These are phyloP conservation scores for Pangasianodon gigas DNA, from an alignment of 2,113 vertebrate species.

Conservation along the genomic window DNA sequence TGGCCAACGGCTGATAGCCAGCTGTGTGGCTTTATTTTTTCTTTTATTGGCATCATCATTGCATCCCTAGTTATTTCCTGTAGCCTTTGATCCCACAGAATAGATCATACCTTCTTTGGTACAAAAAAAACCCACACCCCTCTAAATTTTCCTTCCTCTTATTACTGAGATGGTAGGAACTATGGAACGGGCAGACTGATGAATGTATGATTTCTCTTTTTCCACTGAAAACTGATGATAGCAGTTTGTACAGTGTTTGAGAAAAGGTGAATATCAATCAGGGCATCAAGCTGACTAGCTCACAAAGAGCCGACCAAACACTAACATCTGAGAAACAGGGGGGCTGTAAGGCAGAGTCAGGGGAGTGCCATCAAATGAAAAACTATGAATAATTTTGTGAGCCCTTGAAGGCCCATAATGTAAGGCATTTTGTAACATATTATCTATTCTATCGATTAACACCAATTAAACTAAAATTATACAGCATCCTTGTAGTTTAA, in stretches of 20 bases:
- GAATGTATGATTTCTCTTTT: background rate
- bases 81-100: background rate
- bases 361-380: background rate
- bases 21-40: background rate
- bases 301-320: constrained; percentile 15
- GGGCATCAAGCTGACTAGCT: constrained; percentile 18
- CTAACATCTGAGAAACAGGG: background rate
- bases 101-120: background rate
- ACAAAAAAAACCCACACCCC: constrained; percentile 12
- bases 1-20: background rate
- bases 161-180: constrained; percentile 28
- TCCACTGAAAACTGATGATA: constrained; percentile 12
- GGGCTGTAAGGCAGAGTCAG: background rate
- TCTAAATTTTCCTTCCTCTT: constrained; percentile 11
- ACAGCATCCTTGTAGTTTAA: background rate
- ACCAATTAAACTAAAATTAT: background rate
- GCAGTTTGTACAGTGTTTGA: constrained; percentile 2
- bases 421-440: background rate
- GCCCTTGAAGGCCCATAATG: background rate
- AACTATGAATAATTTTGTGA: background rate
- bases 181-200: constrained; percentile 30
- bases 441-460: background rate
- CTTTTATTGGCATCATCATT: background rate
- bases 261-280: constrained; percentile 30
- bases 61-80: background rate